Conservation (phyloP, 2,113 vertebrate genomes). For the Psilopsiagon aymara region DNA sequence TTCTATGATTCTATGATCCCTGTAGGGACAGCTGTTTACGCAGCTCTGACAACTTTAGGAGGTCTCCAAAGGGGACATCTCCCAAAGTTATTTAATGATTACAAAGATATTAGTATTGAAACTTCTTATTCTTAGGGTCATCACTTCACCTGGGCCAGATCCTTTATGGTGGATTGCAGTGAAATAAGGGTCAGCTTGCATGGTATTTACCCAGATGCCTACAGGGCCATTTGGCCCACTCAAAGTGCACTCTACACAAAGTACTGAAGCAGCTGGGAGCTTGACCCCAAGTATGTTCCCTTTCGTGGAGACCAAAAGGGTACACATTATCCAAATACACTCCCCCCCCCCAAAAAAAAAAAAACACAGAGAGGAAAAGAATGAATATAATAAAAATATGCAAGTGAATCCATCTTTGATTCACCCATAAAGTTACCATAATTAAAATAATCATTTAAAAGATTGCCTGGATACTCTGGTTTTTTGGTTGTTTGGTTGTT, state of each 20-base stretch:
- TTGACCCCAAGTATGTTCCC: neutral
- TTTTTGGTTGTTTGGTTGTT: neutral
- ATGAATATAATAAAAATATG: neutral
- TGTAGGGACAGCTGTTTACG: neutral
- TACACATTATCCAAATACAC: neutral
- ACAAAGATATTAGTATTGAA: neutral
- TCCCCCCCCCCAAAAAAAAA: too few relatives aligned
- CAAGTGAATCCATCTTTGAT: neutral
- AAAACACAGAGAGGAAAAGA: neutral
- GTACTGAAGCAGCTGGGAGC: neutral
- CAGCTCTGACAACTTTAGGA: neutral
- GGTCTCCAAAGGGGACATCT: neutral
- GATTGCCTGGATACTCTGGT: neutral
- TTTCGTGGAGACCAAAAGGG: neutral
- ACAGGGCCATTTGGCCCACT: neutral
- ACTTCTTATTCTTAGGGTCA: neutral
- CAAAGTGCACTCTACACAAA: neutral
- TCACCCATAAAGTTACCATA: neutral
- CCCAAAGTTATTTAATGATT: neutral
- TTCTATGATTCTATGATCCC: neutral
- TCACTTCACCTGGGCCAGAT: neutral
- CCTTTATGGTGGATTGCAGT: neutral
- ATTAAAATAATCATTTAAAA: neutral
- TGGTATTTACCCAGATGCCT: neutral
- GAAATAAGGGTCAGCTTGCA: neutral